Percentiles rank a stretch among this genome's conserved stretches.
Conservation (phyloP, 2,797 vertebrate genomes). For the Gallirallus australis region DNA sequence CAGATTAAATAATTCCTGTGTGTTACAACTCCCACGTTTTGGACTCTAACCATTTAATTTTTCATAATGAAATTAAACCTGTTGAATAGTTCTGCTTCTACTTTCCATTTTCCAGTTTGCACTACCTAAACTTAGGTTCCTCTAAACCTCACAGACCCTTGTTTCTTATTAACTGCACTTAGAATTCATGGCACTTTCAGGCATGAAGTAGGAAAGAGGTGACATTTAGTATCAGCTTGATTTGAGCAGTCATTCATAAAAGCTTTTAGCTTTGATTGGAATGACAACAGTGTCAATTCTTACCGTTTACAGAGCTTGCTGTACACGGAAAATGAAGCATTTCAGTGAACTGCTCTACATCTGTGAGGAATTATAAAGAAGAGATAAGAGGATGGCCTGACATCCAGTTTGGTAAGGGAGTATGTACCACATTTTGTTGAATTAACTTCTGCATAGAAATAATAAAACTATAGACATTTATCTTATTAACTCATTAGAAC, state of each 20-base stretch:
- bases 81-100: background rate
- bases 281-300: background rate
- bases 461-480: background rate
- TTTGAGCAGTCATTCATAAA: conserved; percentile 61
- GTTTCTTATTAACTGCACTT: conserved; percentile 33
- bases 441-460: background rate
- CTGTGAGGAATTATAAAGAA: background rate
- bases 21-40: background rate
- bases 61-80: conserved; percentile 1
- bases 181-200: conserved; percentile 49
- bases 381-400: background rate
- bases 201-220: conserved; percentile 37
- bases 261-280: conserved; percentile 60
- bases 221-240: conserved; percentile 54
- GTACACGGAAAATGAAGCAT: background rate
- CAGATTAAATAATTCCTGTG: background rate
- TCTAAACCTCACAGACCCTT: background rate
- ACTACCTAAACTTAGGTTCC: background rate
- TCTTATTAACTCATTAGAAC: background rate
- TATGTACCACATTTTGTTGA: background rate
- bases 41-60: background rate
- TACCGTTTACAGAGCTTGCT: background rate
- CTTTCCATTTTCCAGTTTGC: conserved; percentile 25
- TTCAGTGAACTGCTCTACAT: background rate
- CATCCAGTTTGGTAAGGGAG: background rate